phyloP scores from a whole-genome alignment of 2,888 invertebrate genomes.

The Plebejus melissa region DNA sequence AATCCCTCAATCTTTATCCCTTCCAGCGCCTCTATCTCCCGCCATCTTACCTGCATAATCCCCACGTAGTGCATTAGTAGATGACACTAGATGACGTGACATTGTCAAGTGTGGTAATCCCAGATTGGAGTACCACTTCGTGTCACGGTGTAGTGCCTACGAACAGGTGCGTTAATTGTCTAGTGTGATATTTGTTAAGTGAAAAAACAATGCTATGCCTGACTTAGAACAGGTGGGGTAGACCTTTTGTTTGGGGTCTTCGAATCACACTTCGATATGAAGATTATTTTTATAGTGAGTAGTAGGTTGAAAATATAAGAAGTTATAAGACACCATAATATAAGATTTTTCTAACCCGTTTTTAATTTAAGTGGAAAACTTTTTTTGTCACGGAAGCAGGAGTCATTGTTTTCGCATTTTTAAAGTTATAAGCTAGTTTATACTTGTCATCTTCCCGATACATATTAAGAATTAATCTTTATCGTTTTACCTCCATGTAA shows the following conservation, averaged over 20 bases:
- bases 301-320: neutral
- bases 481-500: no score
- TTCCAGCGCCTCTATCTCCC: slow-evolving; percentile 41
- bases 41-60: slow-evolving; percentile 50
- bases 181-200: slow-evolving; percentile 1
- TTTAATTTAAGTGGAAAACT: no score
- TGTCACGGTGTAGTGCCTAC: slow-evolving; percentile 23
- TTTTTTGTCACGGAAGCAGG: no score
- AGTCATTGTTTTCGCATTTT: no score
- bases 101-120: slow-evolving; percentile 52
- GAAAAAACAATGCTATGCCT: slow-evolving; percentile 10
- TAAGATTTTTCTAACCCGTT: no score
- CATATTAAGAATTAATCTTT: no score
- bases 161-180: slow-evolving; percentile 12
- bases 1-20: neutral
- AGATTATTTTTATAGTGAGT: neutral
- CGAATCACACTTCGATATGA: neutral
- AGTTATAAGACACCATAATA: no score
- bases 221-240: neutral
- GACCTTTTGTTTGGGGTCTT: neutral
- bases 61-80: slow-evolving; percentile 67
- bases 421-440: no score
- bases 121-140: slow-evolving; percentile 62
- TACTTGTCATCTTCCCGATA: no score
- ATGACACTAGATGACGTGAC: slow-evolving; percentile 73